Evolutionary conservation across 2,888 invertebrate genomes (phyloP).

Genomic region (Leptarthrus brevirostris): DNA sequence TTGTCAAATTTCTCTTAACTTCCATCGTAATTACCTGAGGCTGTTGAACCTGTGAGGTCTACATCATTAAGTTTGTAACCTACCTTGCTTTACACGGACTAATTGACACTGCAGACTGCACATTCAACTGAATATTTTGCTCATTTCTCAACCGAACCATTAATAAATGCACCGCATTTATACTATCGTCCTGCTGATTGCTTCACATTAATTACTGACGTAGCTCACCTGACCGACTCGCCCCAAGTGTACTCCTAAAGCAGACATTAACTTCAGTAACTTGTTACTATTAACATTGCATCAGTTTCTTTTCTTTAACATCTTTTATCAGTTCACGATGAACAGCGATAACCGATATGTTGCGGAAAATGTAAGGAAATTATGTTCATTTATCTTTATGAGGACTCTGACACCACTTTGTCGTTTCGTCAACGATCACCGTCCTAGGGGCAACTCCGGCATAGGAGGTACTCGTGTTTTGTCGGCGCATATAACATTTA

Average conservation of each 20-base stretch:
- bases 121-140: neutral
- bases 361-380: neutral
- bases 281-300: constrained; percentile 6
- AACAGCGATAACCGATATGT: neutral
- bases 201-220: constrained; percentile 22
- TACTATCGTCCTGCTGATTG: constrained; percentile 30
- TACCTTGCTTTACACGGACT: neutral
- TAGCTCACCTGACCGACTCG: neutral
- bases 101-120: neutral
- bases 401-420: no score
- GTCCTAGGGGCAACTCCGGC: no score
- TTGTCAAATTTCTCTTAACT: constrained; percentile 4
- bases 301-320: constrained; percentile 8
- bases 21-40: neutral
- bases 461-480: no score
- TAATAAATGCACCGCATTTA: neutral
- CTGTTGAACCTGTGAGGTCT: constrained; percentile 10
- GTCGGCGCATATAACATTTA: no score
- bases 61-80: neutral
- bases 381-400: constrained; percentile 2
- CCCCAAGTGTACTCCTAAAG: constrained; percentile 3
- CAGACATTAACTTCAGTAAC: constrained; percentile 3
- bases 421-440: no score
- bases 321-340: neutral
- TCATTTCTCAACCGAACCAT: constrained; percentile 7